Conservation (phyloP, 2,113 vertebrate species). For the Xiphorhynchus elegans region DNA sequence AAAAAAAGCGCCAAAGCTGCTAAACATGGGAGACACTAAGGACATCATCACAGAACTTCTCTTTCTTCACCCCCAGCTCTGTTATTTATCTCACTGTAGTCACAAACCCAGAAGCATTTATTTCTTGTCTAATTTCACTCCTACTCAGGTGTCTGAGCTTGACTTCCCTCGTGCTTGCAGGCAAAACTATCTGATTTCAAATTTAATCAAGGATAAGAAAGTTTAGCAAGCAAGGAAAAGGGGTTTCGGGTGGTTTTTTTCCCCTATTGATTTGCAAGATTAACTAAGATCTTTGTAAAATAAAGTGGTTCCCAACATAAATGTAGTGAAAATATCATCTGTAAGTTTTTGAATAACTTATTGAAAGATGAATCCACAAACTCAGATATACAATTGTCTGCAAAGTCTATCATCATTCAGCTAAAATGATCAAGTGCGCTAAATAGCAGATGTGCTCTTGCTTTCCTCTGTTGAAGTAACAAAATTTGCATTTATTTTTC, state of each 20-base stretch:
- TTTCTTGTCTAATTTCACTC: neutral
- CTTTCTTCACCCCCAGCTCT: neutral
- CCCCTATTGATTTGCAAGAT: neutral
- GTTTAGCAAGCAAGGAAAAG: neutral
- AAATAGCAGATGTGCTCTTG: conserved; percentile 55
- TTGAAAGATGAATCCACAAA: conserved; percentile 36
- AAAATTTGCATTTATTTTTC: conserved; percentile 37
- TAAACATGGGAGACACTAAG: neutral
- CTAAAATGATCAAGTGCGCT: conserved; percentile 40
- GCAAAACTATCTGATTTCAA: neutral
- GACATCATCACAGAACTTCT: neutral
- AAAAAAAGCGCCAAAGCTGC: neutral
- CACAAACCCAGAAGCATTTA: neutral
- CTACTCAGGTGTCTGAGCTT: neutral
- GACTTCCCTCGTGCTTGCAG: neutral
- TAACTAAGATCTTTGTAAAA: conserved; percentile 31
- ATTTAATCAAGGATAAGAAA: conserved; percentile 27
- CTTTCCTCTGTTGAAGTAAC: conserved; percentile 29
- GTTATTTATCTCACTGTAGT: neutral
- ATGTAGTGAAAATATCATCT: neutral
- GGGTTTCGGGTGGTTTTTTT: neutral
- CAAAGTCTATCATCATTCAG: conserved; percentile 44
- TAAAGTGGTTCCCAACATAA: neutral
- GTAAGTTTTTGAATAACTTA: conserved; percentile 21
- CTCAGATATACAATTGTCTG: conserved; percentile 21